These are phyloP conservation scores for Adoxophyes honmai DNA, from an alignment of 1,140 invertebrate species.

Conservation along the genomic window DNA sequence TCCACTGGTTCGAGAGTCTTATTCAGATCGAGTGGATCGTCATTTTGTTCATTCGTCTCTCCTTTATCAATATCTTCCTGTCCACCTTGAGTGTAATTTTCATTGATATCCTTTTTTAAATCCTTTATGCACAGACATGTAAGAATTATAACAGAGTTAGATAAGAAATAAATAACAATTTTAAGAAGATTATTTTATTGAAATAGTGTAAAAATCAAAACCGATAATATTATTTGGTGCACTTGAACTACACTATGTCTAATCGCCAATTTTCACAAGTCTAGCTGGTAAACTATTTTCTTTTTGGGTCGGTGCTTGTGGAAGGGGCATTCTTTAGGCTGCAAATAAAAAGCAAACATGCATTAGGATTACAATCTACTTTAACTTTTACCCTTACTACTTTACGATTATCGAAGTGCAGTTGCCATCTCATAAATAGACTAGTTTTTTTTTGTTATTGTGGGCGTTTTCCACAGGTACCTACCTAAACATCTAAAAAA, in stretches of 20 bases:
- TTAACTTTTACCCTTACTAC: too few relatives aligned
- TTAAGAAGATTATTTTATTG: background rate
- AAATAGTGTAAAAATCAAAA: background rate
- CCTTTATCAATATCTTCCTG: background rate
- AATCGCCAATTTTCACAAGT: background rate
- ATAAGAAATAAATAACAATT: background rate
- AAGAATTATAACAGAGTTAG: conserved; percentile 16
- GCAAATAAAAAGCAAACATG: conserved; percentile 39
- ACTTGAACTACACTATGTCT: background rate
- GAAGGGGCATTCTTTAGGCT: conserved; percentile 53
- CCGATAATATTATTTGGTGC: background rate
- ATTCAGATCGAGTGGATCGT: conserved; percentile 48
- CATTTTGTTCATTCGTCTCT: background rate
- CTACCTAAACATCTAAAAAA: too few relatives aligned
- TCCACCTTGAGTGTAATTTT: conserved; percentile 20
- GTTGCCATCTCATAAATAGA: too few relatives aligned
- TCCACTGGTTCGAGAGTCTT: conserved; percentile 46
- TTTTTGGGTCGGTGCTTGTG: conserved; percentile 38
- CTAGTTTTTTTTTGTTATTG: too few relatives aligned
- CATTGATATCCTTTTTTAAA: conserved; percentile 6
- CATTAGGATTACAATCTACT: background rate
- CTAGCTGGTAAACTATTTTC: conserved; percentile 10
- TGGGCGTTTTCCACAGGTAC: too few relatives aligned
- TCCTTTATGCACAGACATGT: conserved; percentile 24
- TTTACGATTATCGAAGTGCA: too few relatives aligned